phyloP scores from a whole-genome alignment of 2,113 vertebrate species.

The Podarcis cretensis region DNA sequence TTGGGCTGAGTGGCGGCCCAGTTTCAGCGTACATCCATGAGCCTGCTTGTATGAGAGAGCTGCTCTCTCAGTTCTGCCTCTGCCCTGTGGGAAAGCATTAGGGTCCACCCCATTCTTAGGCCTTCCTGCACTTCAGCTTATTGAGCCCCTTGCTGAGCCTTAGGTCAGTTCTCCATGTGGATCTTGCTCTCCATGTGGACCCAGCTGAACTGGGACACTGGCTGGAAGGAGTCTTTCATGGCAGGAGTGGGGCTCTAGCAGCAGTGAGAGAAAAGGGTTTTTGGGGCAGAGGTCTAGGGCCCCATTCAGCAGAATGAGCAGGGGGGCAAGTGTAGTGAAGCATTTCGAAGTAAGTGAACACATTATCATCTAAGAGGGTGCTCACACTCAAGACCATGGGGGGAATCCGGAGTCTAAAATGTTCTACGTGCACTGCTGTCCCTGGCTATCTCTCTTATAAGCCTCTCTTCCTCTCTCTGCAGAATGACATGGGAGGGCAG shows the following conservation, averaged over 20 bases:
- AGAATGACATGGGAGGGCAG: conserved; percentile 96
- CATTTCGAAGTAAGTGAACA: not conserved
- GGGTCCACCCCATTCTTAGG: not conserved
- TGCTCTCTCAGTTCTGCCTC: not conserved
- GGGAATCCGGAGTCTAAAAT: no score
- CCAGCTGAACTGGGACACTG: not conserved
- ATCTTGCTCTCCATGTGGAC: not conserved
- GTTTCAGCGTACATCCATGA: not conserved
- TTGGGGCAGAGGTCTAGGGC: not conserved
- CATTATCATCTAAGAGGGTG: not conserved
- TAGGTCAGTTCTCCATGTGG: no score
- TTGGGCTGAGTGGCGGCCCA: not conserved
- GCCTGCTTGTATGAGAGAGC: not conserved
- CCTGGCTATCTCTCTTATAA: rapidly evolving
- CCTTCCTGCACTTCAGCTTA: not conserved
- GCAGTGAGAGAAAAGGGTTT: no score
- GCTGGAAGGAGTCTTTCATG: not conserved
- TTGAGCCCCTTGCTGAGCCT: not conserved
- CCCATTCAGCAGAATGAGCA: not conserved
- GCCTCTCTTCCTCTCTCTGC: not conserved
- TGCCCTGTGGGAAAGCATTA: not conserved
- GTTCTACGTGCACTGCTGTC: not conserved
- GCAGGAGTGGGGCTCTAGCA: no score
- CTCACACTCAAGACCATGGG: not conserved
- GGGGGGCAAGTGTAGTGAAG: not conserved